phyloP scores from a whole-genome alignment of 2,113 vertebrate species.

The Pteruthius melanotis region DNA sequence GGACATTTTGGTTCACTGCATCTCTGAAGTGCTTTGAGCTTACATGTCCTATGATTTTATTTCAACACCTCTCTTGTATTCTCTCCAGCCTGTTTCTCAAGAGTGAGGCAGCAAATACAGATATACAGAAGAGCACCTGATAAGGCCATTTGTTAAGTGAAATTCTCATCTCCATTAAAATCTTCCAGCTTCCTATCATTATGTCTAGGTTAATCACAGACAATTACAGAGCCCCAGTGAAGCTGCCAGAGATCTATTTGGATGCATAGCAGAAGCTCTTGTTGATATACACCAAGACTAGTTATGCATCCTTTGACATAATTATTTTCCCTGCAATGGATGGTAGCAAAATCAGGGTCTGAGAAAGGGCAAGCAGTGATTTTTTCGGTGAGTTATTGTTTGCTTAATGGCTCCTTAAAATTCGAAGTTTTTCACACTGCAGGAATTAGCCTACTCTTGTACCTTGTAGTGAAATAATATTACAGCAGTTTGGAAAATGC shows the following conservation, averaged over 20 bases:
- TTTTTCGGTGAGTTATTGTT: not conserved
- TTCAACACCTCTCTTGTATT: not conserved
- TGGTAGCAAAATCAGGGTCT: not conserved
- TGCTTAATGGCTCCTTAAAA: not conserved
- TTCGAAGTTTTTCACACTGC: not conserved
- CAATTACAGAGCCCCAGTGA: not conserved
- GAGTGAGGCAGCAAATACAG: not conserved
- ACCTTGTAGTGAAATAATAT: not conserved
- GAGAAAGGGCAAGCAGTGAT: not conserved
- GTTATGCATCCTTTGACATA: not conserved
- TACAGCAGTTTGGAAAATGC: not conserved
- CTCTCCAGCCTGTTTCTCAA: not conserved
- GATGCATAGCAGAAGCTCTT: not conserved
- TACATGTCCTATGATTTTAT: not conserved
- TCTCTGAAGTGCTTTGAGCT: conserved; percentile 13
- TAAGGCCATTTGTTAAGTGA: conserved; percentile 8
- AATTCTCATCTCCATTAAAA: not conserved
- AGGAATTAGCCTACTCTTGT: not conserved
- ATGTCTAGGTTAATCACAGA: conserved; percentile 18
- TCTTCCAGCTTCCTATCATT: conserved; percentile 4
- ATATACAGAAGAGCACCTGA: not conserved
- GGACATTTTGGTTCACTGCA: conserved; percentile 18
- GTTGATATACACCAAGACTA: not conserved
- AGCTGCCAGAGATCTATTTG: not conserved
- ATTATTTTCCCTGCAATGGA: not conserved